A percentile compares a stretch with the other conserved stretches of the same genome.
Evolutionary conservation across 1,140 invertebrate genomes (phyloP).

Genomic region (Hycleus phaleratus): DNA sequence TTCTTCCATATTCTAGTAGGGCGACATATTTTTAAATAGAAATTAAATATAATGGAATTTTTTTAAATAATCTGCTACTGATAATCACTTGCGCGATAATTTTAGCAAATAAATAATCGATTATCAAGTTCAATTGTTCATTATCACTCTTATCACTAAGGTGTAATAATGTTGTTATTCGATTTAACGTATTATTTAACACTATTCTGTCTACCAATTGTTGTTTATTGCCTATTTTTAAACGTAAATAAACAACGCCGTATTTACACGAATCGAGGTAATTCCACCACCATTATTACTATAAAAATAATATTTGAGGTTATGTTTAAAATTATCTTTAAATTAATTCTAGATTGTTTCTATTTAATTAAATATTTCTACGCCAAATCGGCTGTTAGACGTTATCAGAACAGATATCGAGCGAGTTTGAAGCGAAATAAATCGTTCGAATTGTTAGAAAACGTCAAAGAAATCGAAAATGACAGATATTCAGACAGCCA

Average conservation of each 20-base stretch:
- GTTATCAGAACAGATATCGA: constrained; percentile 1
- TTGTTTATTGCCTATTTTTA: constrained; percentile 18
- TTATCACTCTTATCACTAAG: no score
- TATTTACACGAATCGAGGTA: constrained; percentile 19
- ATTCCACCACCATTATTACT: not conserved
- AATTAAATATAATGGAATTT: no score
- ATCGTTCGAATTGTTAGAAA: constrained; percentile 7
- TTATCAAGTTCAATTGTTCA: no score
- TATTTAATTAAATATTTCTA: constrained; percentile 20
- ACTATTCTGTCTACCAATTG: constrained; percentile 16
- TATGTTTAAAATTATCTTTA: not conserved
- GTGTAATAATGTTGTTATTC: not conserved
- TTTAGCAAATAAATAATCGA: no score
- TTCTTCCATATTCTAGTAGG: no score
- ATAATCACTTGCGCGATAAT: no score
- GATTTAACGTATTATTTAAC: constrained; percentile 6
- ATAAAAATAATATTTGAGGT: not conserved
- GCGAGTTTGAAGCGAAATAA: not conserved
- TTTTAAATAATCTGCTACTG: no score
- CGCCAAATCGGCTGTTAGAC: constrained; percentile 19
- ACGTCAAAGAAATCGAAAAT: not conserved
- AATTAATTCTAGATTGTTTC: constrained; percentile 21
- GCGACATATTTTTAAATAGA: no score
- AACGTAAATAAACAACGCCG: constrained; percentile 9
- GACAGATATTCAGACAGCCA: constrained; percentile 17